A percentile compares a stretch with the other conserved stretches of the same genome.
Conservation (phyloP, 1,140 invertebrate genomes). For the Oreohelix idahoensis region DNA sequence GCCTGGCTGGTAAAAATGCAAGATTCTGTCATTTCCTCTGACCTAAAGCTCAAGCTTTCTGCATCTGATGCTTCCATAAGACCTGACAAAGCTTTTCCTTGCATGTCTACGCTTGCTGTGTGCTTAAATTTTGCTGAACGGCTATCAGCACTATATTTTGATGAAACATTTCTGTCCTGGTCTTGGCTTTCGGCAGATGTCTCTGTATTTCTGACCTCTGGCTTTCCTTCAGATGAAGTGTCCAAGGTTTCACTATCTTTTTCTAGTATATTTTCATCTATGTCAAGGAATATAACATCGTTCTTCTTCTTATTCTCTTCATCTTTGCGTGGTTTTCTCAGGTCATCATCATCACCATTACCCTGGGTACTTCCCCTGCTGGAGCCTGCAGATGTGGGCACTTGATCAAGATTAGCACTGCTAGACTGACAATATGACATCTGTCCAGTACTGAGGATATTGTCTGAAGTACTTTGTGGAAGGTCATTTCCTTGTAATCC, state of each 20-base stretch:
- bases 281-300: neutral
- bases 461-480: neutral
- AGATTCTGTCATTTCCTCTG: neutral
- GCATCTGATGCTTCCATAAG: neutral
- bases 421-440: neutral
- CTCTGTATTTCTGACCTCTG: neutral
- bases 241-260: neutral
- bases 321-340: slow-evolving; percentile 1
- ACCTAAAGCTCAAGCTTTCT: neutral
- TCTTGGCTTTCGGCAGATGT: neutral
- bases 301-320: slow-evolving; percentile 8
- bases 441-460: neutral
- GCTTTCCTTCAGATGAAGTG: neutral
- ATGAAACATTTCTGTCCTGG: neutral
- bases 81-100: neutral
- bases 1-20: neutral
- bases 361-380: neutral
- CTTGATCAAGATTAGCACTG: neutral
- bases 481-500: neutral
- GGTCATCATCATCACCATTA: slow-evolving; percentile 25
- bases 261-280: neutral
- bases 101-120: neutral
- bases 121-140: neutral
- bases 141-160: neutral
- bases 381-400: neutral